Conservation (phyloP, 2,888 invertebrate species). For the Caenorhabditis macrosperma region DNA sequence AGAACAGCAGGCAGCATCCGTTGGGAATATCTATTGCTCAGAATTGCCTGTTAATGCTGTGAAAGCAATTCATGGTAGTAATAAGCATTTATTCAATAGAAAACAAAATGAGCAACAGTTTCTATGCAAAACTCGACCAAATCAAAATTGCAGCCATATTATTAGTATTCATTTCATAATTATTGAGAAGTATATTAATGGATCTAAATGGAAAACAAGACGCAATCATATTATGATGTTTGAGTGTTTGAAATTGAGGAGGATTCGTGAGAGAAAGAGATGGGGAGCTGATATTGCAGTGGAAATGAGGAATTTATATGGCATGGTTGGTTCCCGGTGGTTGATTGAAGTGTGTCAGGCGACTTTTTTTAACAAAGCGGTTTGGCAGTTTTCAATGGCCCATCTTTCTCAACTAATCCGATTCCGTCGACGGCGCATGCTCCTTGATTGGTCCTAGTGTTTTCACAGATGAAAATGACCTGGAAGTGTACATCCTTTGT, state of each 20-base stretch:
- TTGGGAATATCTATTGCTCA: no score
- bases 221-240: background rate
- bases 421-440: constrained; percentile 80
- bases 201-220: background rate
- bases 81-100: background rate
- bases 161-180: constrained; percentile 18
- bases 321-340: constrained; percentile 51
- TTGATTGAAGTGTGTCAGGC: background rate
- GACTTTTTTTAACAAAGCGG: constrained; percentile 68
- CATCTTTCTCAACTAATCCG: constrained; percentile 73
- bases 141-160: background rate
- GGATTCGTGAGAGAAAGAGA: constrained; percentile 12
- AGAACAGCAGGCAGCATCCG: no score
- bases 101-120: constrained; percentile 3
- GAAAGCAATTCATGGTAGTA: no score
- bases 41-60: no score
- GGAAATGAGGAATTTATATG: constrained; percentile 45
- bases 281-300: constrained; percentile 23
- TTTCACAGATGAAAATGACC: constrained; percentile 80
- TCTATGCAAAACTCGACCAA: background rate
- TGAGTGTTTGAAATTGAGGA: constrained; percentile 18
- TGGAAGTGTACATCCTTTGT: constrained; percentile 55
- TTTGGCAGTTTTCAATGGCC: constrained; percentile 66
- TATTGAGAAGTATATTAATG: constrained; percentile 14
- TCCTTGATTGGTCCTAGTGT: constrained; percentile 80